These are phyloP conservation scores for Copidosoma floridanum DNA, from an alignment of 1,140 invertebrate species.

Conservation along the genomic window DNA sequence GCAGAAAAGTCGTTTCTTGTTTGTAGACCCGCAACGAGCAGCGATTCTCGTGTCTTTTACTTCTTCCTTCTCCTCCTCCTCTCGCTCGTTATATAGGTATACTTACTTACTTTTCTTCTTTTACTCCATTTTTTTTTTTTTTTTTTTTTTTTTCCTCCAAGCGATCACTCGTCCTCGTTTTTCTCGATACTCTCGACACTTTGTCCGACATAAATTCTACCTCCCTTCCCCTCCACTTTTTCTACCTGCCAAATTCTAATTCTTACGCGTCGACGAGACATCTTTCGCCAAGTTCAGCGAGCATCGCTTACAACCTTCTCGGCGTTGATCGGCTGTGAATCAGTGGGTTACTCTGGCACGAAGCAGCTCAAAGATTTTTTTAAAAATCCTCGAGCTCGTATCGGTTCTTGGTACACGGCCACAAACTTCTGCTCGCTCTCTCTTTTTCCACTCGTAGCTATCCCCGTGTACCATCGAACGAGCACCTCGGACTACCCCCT, in stretches of 20 bases:
- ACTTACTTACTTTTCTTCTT: slow-evolving; percentile 7
- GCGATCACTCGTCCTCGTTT: background rate
- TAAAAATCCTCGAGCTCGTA: background rate
- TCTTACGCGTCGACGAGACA: no score
- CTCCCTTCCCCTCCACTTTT: no score
- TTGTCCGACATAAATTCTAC: no score
- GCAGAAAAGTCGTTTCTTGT: slow-evolving; percentile 22
- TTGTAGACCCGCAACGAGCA: no score
- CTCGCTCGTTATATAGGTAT: background rate
- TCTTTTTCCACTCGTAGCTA: background rate
- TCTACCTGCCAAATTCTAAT: no score
- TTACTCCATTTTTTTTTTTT: background rate
- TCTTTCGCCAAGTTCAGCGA: no score
- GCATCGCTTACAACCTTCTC: no score
- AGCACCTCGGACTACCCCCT: background rate
- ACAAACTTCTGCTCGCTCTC: background rate
- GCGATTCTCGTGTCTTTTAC: background rate
- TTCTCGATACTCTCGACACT: background rate
- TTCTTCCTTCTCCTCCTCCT: no score
- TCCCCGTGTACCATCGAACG: no score
- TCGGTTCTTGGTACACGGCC: background rate
- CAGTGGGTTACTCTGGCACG: background rate
- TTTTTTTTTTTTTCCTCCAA: background rate
- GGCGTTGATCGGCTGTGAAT: no score
- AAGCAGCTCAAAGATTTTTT: background rate